A percentile compares a stretch with the other conserved stretches of the same genome.
These are phyloP conservation scores for Cancer borealis DNA, from an alignment of 2,888 invertebrate genomes.

Conservation along the genomic window DNA sequence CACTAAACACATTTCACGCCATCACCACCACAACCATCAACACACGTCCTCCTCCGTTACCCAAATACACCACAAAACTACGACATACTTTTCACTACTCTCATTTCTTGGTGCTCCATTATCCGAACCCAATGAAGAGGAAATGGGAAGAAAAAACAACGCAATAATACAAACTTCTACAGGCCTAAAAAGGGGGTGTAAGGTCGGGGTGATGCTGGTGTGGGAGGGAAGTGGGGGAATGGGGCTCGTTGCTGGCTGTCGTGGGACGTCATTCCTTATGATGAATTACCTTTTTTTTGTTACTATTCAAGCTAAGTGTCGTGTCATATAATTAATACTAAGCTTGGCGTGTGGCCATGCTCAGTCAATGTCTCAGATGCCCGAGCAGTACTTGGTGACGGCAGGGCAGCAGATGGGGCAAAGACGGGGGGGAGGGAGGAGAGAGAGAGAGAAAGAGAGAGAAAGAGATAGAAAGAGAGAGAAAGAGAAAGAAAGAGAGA, in stretches of 20 bases:
- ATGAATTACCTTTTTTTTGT: slow-evolving; percentile 5
- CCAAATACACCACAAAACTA: background rate
- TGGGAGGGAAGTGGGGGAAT: background rate
- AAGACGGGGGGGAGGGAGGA: background rate
- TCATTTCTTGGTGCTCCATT: slow-evolving; percentile 14
- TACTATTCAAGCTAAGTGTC: background rate
- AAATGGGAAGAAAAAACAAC: background rate
- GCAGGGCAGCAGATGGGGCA: background rate
- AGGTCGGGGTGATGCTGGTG: background rate
- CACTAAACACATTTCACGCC: background rate
- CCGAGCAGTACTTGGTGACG: background rate
- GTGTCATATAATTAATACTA: slow-evolving; percentile 25
- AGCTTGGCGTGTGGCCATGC: slow-evolving; percentile 37
- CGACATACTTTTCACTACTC: background rate
- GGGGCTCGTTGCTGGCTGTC: background rate
- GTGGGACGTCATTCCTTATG: background rate
- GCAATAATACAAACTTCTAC: background rate
- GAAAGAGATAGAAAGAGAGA: background rate
- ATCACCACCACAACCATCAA: slow-evolving; percentile 26
- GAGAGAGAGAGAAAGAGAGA: too few species aligned
- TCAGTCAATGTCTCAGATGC: background rate
- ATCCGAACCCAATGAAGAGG: background rate
- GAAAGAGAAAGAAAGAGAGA: background rate
- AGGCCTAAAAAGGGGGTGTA: background rate
- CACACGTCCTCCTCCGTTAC: background rate